Evolutionary conservation across 37 sponge, comb jelly and placozoan genomes (phyloP).

Genomic region (Oscarella lobularis): DNA sequence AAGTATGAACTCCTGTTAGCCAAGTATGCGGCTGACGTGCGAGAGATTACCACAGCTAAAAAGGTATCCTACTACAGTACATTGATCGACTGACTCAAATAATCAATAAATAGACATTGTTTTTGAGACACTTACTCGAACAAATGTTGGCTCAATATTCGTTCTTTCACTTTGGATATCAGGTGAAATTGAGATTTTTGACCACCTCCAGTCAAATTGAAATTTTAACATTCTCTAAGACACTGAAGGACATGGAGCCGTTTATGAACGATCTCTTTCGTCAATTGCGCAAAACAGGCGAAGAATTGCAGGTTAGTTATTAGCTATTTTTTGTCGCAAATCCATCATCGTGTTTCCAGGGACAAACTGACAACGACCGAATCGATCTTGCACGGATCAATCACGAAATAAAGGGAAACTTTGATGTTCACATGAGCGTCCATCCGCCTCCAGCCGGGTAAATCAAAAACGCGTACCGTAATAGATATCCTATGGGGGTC

Average conservation of each 20-base stretch:
- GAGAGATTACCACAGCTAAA: not conserved
- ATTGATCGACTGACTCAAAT: too few relatives aligned
- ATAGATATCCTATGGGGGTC: too few relatives aligned
- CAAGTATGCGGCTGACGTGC: not conserved
- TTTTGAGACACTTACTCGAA: slow-evolving; percentile 29
- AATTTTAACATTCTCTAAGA: not conserved
- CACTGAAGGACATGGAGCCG: not conserved
- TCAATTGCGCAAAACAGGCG: not conserved
- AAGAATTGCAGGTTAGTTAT: too few relatives aligned
- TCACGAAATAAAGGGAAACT: too few relatives aligned
- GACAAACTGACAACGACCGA: too few relatives aligned
- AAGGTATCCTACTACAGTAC: not conserved
- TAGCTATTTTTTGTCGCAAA: too few relatives aligned
- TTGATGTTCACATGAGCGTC: too few relatives aligned
- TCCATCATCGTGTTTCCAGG: too few relatives aligned
- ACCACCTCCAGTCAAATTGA: not conserved
- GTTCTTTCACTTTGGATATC: slow-evolving; percentile 25
- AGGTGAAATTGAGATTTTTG: not conserved
- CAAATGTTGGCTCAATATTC: slow-evolving; percentile 48
- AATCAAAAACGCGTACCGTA: too few relatives aligned
- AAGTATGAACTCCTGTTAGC: not conserved
- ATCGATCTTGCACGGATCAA: too few relatives aligned
- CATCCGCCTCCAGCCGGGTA: too few relatives aligned
- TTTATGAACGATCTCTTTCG: not conserved
- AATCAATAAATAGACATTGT: too few relatives aligned